Conservation (phyloP, 2,888 invertebrate species). For the Drosophila diplacantha region DNA sequence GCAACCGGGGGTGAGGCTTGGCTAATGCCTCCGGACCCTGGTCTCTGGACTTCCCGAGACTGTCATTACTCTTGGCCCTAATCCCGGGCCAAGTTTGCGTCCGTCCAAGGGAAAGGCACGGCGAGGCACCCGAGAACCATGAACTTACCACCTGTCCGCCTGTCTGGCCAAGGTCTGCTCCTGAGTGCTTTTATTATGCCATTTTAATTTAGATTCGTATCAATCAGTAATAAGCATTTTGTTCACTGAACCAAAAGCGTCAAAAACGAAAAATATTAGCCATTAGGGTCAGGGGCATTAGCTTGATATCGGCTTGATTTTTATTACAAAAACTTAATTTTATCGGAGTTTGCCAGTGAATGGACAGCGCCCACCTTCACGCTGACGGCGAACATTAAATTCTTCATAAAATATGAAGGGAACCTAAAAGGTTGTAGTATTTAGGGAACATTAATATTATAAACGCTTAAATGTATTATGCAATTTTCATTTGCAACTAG, state of each 20-base stretch:
- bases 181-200: constrained; percentile 66
- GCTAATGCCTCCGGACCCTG: constrained; percentile 10
- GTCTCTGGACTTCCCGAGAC: background rate
- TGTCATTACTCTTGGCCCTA: constrained; percentile 42
- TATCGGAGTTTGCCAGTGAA: constrained; percentile 13
- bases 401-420: background rate
- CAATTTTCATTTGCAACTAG: background rate
- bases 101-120: background rate
- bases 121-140: background rate
- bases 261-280: constrained; percentile 27
- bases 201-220: constrained; percentile 72
- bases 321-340: constrained; percentile 33
- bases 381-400: background rate
- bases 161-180: constrained; percentile 42
- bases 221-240: constrained; percentile 66
- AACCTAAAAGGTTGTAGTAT: background rate
- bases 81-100: constrained; percentile 21
- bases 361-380: no score
- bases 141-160: constrained; percentile 20
- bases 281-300: constrained; percentile 58
- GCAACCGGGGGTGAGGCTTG: constrained; percentile 19
- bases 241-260: constrained; percentile 36
- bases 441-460: background rate
- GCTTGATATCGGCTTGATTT: constrained; percentile 35
- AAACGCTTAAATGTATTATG: background rate